Conservation (phyloP, 1,140 invertebrate genomes). For the Oncopodura yosiiana region DNA sequence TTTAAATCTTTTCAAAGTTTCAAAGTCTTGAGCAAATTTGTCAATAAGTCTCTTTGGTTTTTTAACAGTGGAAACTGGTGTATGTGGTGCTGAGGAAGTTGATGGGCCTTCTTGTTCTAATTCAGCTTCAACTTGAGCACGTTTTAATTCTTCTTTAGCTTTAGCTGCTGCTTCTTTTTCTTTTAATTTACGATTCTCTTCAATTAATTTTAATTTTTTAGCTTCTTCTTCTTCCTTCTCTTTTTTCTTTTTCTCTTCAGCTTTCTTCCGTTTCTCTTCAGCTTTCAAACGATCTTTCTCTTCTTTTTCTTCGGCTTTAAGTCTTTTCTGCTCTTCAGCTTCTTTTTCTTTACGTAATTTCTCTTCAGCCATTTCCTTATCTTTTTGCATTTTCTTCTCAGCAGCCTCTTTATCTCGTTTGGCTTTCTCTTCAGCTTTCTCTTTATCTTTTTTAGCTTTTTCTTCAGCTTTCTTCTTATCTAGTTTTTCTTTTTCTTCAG, state of each 20-base stretch:
- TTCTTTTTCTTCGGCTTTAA: conserved; percentile 8
- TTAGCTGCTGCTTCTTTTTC: conserved; percentile 3
- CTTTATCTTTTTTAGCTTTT: conserved; percentile 22
- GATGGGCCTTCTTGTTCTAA: background rate
- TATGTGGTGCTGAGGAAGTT: background rate
- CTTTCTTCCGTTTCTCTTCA: conserved; percentile 10
- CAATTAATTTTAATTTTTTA: background rate
- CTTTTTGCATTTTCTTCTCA: conserved; percentile 35
- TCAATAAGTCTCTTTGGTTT: background rate
- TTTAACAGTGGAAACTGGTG: no score
- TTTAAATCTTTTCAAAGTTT: conserved; percentile 25
- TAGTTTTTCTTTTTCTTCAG: background rate
- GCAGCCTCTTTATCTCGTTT: conserved; percentile 16
- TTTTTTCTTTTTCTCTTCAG: background rate
- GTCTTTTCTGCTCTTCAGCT: conserved; percentile 17
- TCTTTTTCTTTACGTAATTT: conserved; percentile 5
- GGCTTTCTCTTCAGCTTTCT: conserved; percentile 23
- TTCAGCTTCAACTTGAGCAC: background rate
- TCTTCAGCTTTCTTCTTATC: conserved; percentile 32
- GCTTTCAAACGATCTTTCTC: conserved; percentile 6
- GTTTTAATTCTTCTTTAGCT: conserved; percentile 1
- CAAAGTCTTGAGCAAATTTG: no score
- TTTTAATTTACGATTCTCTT: background rate
- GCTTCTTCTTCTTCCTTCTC: conserved; percentile 5
- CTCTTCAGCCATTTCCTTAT: conserved; percentile 3